These are phyloP conservation scores for Agrilus planipennis DNA, from an alignment of 1,140 invertebrate genomes.

Conservation along the genomic window DNA sequence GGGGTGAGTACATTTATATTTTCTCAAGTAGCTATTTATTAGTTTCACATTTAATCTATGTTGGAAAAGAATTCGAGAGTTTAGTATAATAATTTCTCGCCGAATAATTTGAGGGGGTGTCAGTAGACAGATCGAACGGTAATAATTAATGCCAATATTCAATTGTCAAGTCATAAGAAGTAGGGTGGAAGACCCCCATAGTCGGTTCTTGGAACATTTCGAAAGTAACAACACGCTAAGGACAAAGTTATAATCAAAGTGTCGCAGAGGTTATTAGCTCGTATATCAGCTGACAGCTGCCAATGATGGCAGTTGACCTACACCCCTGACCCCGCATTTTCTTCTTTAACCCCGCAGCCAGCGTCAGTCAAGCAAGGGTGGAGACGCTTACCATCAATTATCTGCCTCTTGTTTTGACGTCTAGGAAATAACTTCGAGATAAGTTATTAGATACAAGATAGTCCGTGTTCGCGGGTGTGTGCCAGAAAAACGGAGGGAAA, in stretches of 20 bases:
- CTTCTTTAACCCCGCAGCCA: slow-evolving; percentile 3
- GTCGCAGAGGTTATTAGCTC: slow-evolving; percentile 26
- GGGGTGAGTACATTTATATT: no score
- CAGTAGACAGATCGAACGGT: no score
- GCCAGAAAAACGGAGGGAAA: not conserved
- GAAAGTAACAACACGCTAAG: no score
- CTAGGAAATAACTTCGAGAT: slow-evolving; percentile 28
- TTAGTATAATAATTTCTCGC: no score
- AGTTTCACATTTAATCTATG: no score
- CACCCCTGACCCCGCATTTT: slow-evolving; percentile 10
- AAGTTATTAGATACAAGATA: slow-evolving; percentile 19
- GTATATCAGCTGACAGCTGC: slow-evolving; percentile 30
- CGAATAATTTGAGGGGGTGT: no score
- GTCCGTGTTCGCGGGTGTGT: slow-evolving; percentile 11
- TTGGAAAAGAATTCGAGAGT: no score
- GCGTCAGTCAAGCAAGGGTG: slow-evolving; percentile 8
- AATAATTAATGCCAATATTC: no score
- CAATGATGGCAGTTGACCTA: slow-evolving; percentile 25
- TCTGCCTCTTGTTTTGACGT: slow-evolving; percentile 29
- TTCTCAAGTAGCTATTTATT: no score
- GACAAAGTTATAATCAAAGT: slow-evolving; percentile 23
- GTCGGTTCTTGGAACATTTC: no score
- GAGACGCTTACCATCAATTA: slow-evolving; percentile 26
- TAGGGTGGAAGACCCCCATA: no score
- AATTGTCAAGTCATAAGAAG: no score